phyloP scores from a whole-genome alignment of 2,888 invertebrate species.

The Macroteleia sp. region DNA sequence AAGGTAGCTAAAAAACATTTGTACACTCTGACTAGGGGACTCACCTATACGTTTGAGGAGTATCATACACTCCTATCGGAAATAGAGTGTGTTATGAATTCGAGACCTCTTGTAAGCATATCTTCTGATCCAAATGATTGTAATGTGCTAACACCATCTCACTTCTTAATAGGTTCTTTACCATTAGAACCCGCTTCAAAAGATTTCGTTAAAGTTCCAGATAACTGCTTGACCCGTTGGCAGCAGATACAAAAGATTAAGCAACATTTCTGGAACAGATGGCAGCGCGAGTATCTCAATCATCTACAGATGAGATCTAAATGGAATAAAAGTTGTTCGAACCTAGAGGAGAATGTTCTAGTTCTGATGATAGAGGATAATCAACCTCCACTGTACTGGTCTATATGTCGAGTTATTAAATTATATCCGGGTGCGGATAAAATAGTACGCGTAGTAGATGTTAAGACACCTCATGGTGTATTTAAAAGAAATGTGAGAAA shows the following conservation, averaged over 20 bases:
- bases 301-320: constrained; percentile 5
- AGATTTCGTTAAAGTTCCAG: not conserved
- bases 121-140: not conserved
- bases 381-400: not conserved
- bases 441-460: too few species aligned
- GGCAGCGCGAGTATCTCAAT: constrained; percentile 7
- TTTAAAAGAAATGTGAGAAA: too few species aligned
- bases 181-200: not conserved
- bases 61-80: too few species aligned
- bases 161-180: not conserved
- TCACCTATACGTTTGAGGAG: too few species aligned
- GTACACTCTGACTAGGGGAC: too few species aligned
- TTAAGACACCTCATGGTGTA: too few species aligned
- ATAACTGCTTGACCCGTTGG: not conserved
- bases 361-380: not conserved
- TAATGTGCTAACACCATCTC: constrained; percentile 1
- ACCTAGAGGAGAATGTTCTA: not conserved
- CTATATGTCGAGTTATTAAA: too few species aligned
- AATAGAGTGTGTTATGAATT: too few species aligned
- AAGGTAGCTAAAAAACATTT: not conserved
- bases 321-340: not conserved
- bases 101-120: too few species aligned
- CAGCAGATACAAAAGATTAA: constrained; percentile 5
- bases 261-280: constrained; percentile 16
- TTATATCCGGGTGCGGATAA: too few species aligned